These are phyloP conservation scores for Ptychochromis oligacanthus DNA, from an alignment of 2,113 vertebrate species.

Conservation along the genomic window DNA sequence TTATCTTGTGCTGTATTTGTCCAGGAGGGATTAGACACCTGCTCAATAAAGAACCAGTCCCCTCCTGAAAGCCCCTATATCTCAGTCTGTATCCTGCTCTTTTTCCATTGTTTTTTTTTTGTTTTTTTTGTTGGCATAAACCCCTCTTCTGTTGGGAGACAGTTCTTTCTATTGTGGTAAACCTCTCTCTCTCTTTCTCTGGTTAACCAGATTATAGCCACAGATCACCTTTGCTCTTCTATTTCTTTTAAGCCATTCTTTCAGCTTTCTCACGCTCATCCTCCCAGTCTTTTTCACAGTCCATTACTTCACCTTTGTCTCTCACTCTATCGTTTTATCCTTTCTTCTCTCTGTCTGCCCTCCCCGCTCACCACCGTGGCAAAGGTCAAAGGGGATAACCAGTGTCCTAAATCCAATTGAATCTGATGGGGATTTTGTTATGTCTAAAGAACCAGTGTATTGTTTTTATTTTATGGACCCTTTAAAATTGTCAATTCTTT, in stretches of 20 bases:
- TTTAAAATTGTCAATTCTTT: background rate
- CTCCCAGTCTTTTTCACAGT: slow-evolving; percentile 10
- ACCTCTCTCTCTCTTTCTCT: background rate
- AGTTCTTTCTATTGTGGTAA: background rate
- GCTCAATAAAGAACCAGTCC: background rate
- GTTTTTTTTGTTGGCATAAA: background rate
- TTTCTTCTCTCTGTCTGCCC: background rate
- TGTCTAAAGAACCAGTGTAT: background rate
- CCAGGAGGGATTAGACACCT: slow-evolving; percentile 23
- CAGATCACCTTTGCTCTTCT: slow-evolving; percentile 23
- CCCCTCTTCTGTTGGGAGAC: background rate
- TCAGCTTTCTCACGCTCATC: slow-evolving; percentile 26
- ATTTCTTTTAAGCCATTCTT: slow-evolving; percentile 9
- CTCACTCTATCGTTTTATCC: background rate
- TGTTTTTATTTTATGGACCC: background rate
- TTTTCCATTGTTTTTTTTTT: background rate
- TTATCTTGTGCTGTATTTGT: background rate
- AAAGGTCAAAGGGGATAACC: slow-evolving; percentile 30
- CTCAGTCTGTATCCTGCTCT: background rate
- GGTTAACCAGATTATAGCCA: slow-evolving; percentile 34
- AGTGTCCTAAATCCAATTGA: background rate
- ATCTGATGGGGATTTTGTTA: background rate
- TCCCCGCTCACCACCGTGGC: slow-evolving; percentile 13
- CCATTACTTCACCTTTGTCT: slow-evolving; percentile 6
- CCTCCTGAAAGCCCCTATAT: background rate